Percentiles rank a stretch among this genome's conserved stretches.
Evolutionary conservation across 2,888 invertebrate species (phyloP).

Genomic region (Myopa tessellatipennis): DNA sequence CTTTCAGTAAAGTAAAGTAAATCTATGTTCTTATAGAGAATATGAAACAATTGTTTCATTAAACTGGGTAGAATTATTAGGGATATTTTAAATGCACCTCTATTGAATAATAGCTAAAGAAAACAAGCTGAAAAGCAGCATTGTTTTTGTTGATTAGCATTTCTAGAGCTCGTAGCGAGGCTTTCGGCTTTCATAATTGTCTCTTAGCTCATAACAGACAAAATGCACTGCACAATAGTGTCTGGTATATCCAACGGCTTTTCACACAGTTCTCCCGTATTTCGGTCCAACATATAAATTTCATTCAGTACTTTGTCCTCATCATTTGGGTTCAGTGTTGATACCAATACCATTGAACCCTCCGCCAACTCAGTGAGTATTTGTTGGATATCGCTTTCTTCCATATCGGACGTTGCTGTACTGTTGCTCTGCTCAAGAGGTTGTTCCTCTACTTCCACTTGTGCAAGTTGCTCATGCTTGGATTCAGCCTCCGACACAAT

Average conservation of each 20-base stretch:
- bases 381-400: constrained; percentile 60
- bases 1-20: too few relatives aligned
- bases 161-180: too few relatives aligned
- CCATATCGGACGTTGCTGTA: constrained; percentile 41
- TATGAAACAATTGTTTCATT: too few relatives aligned
- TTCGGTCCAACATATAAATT: constrained; percentile 63
- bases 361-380: constrained; percentile 62
- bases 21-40: too few relatives aligned
- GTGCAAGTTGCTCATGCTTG: background rate
- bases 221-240: constrained; percentile 64
- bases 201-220: constrained; percentile 58
- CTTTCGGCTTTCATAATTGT: background rate
- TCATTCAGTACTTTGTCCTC: constrained; percentile 62
- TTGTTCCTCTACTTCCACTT: background rate
- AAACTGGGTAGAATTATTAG: too few relatives aligned
- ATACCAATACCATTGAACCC: constrained; percentile 65
- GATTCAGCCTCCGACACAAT: background rate
- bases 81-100: too few relatives aligned
- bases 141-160: too few relatives aligned
- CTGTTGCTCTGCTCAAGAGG: background rate
- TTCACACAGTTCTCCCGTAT: constrained; percentile 63
- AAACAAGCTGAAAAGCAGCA: too few relatives aligned
- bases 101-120: too few relatives aligned
- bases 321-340: constrained; percentile 60
- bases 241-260: constrained; percentile 65